phyloP scores from a whole-genome alignment of 2,797 vertebrate species.

The Cossypha niveicapilla region DNA sequence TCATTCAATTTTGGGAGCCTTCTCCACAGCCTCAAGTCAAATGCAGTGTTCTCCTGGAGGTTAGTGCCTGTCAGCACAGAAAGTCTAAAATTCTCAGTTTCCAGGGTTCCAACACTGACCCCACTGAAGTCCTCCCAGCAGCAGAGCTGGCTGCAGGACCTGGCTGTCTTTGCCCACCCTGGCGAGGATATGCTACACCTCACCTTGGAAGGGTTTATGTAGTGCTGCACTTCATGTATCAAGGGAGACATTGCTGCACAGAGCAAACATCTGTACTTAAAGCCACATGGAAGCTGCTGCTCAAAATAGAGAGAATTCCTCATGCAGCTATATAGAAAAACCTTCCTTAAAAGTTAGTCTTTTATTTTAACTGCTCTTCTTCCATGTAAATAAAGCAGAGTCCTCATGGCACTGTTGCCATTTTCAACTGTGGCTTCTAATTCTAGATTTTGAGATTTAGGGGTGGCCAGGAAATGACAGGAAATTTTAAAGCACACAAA shows the following conservation, averaged over 20 bases:
- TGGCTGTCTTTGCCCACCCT: background rate
- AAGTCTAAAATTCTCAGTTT: too few species aligned
- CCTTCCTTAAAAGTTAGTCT: background rate
- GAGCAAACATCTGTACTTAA: background rate
- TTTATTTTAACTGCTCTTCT: background rate
- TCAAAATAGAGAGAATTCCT: background rate
- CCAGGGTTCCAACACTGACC: background rate
- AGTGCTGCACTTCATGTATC: background rate
- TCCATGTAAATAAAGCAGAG: background rate
- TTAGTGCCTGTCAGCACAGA: too few species aligned
- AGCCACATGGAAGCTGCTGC: background rate
- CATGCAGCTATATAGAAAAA: background rate
- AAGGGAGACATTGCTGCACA: background rate
- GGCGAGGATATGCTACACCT: background rate
- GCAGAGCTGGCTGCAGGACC: background rate
- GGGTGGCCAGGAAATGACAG: background rate
- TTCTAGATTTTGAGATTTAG: background rate
- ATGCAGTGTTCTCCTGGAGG: too few species aligned
- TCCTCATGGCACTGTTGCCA: background rate
- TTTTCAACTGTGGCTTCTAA: background rate
- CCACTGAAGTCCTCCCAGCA: background rate
- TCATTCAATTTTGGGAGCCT: too few species aligned
- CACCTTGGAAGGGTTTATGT: background rate
- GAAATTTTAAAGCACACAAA: background rate
- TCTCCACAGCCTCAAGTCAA: too few species aligned